These are phyloP conservation scores for Notocelia uddmanniana DNA, from an alignment of 2,888 invertebrate genomes.

Conservation along the genomic window DNA sequence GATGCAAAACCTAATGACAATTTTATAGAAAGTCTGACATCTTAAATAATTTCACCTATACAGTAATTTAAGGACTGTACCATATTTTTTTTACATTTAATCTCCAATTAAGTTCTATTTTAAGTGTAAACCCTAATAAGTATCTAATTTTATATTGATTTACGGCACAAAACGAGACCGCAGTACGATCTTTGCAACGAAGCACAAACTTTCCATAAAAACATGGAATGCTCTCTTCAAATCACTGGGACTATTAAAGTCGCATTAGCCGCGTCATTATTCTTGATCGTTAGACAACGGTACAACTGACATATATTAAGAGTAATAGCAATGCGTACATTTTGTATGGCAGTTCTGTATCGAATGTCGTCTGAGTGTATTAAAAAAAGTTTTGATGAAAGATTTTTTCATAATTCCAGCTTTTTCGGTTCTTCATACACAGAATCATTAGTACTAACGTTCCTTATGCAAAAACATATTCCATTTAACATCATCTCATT, in stretches of 20 bases:
- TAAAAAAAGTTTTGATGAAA: too few relatives aligned
- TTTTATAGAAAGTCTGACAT: too few relatives aligned
- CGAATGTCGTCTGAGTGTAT: too few relatives aligned
- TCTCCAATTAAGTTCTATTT: background rate
- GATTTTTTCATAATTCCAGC: too few relatives aligned
- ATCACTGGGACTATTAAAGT: conserved; percentile 17
- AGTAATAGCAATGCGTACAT: background rate
- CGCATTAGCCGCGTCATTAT: conserved; percentile 4
- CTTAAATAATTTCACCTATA: too few relatives aligned
- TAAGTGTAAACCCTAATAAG: background rate
- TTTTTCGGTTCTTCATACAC: too few relatives aligned
- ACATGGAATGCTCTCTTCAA: background rate
- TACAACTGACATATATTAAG: conserved; percentile 2
- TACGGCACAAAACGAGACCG: background rate
- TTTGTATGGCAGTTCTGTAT: background rate
- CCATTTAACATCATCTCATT: too few relatives aligned
- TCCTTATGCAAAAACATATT: too few relatives aligned
- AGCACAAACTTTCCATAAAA: background rate
- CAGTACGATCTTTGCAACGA: background rate
- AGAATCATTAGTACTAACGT: too few relatives aligned
- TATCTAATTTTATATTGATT: too few relatives aligned
- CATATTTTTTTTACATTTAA: background rate
- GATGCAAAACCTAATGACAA: too few relatives aligned
- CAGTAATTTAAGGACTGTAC: background rate
- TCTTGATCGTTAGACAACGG: conserved; percentile 7